A percentile compares a stretch with the other conserved stretches of the same genome.
Conservation (phyloP, 2,113 vertebrate species). For the Lutjanus erythropterus region DNA sequence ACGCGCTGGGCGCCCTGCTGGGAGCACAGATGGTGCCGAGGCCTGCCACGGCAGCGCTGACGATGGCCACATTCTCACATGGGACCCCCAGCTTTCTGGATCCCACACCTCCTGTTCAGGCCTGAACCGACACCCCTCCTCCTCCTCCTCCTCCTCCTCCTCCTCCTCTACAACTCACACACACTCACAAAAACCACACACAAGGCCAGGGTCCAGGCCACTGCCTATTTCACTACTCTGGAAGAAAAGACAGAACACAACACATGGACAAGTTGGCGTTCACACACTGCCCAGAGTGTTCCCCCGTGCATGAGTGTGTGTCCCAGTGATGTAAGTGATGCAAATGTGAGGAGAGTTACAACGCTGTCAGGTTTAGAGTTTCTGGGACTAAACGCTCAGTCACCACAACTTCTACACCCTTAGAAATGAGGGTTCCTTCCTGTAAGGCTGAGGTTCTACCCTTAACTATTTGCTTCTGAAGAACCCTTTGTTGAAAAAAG, state of each 20-base stretch:
- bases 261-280: slow-evolving; percentile 66
- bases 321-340: slow-evolving; percentile 38
- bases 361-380: slow-evolving; percentile 19
- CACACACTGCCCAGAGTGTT: slow-evolving; percentile 47
- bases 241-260: slow-evolving; percentile 59
- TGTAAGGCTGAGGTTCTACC: no score
- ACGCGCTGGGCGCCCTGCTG: slow-evolving; percentile 79
- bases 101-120: slow-evolving; percentile 83
- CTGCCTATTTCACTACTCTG: slow-evolving; percentile 66
- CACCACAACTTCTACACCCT: slow-evolving; percentile 10
- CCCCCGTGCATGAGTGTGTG: slow-evolving; percentile 25
- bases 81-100: slow-evolving; percentile 83
- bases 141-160: not conserved
- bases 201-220: slow-evolving; percentile 61
- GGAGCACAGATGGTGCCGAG: slow-evolving; percentile 85
- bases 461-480: no score
- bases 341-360: slow-evolving; percentile 33
- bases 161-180: not conserved
- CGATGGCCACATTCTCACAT: slow-evolving; percentile 86
- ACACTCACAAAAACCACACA: slow-evolving; percentile 26
- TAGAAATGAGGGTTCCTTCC: no score
- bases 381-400: slow-evolving; percentile 36
- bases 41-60: slow-evolving; percentile 77
- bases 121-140: slow-evolving; percentile 56
- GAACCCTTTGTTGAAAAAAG: no score